Percentiles rank a stretch among this genome's conserved stretches.
Conservation (phyloP, 2,888 invertebrate species). For the Osedax fenrisi region DNA sequence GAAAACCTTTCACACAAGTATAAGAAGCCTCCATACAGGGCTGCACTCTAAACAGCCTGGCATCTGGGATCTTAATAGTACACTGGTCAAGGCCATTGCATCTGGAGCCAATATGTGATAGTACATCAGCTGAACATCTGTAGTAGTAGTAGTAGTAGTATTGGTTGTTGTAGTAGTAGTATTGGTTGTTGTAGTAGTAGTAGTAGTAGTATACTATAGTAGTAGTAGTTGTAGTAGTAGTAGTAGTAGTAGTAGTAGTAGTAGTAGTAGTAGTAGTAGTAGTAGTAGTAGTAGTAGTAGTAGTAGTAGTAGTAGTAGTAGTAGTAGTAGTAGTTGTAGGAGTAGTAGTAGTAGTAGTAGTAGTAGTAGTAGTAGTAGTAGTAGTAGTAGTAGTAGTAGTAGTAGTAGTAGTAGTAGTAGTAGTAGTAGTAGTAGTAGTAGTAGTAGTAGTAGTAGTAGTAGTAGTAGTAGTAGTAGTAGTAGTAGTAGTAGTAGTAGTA, state of each 20-base stretch:
- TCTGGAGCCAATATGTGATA: background rate
- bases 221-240: background rate
- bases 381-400: background rate
- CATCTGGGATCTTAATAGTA: conserved; percentile 33
- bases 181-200: background rate
- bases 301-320: background rate
- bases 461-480: too few relatives aligned
- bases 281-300: background rate
- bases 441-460: too few relatives aligned
- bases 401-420: background rate
- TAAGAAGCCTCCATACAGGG: conserved; percentile 35
- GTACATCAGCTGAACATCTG: background rate
- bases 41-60: conserved; percentile 31
- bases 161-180: background rate
- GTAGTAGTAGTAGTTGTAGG: background rate
- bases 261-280: background rate
- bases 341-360: background rate
- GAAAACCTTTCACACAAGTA: conserved; percentile 27
- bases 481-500: too few relatives aligned
- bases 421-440: too few relatives aligned
- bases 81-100: conserved; percentile 17
- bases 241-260: background rate
- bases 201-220: background rate
- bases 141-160: background rate
- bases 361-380: background rate